phyloP scores from a whole-genome alignment of 2,113 vertebrate species.

The Mionectes macconnelli region DNA sequence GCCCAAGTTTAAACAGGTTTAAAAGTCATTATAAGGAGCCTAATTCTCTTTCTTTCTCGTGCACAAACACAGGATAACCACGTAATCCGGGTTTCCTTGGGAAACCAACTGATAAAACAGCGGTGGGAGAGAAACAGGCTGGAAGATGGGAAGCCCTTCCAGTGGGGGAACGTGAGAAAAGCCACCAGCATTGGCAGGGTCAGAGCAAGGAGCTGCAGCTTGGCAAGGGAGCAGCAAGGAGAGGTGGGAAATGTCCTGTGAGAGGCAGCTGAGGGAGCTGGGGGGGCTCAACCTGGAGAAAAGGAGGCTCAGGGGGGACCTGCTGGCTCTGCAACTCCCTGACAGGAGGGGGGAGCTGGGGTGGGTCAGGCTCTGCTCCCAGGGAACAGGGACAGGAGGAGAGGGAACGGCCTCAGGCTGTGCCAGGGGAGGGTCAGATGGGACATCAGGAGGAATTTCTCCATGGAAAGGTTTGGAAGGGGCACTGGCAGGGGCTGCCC shows the following conservation, averaged over 20 bases:
- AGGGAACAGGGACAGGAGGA: too few relatives aligned
- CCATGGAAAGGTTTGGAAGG: not conserved
- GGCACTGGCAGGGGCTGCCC: not conserved
- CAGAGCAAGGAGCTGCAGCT: not conserved
- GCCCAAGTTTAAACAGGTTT: not conserved
- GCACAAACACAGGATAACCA: not conserved
- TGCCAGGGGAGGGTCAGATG: too few relatives aligned
- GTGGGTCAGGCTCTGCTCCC: too few relatives aligned
- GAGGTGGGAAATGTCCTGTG: not conserved
- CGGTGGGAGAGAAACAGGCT: not conserved
- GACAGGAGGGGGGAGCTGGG: too few relatives aligned
- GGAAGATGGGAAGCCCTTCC: not conserved
- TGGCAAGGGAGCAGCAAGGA: not conserved
- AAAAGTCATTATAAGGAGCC: not conserved
- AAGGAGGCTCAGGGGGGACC: not conserved
- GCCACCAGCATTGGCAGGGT: not conserved
- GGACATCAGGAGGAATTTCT: not conserved
- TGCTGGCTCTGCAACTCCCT: not conserved
- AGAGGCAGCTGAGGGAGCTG: not conserved
- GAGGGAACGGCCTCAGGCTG: too few relatives aligned
- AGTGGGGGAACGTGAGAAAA: not conserved
- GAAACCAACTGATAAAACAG: not conserved
- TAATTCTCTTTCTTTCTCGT: not conserved
- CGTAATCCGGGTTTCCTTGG: conserved; percentile 6
- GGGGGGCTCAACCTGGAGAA: not conserved